Percentiles rank a stretch among this genome's conserved stretches.
Evolutionary conservation across 2,888 invertebrate genomes (phyloP).

Genomic region (Therioaphis trifolii): DNA sequence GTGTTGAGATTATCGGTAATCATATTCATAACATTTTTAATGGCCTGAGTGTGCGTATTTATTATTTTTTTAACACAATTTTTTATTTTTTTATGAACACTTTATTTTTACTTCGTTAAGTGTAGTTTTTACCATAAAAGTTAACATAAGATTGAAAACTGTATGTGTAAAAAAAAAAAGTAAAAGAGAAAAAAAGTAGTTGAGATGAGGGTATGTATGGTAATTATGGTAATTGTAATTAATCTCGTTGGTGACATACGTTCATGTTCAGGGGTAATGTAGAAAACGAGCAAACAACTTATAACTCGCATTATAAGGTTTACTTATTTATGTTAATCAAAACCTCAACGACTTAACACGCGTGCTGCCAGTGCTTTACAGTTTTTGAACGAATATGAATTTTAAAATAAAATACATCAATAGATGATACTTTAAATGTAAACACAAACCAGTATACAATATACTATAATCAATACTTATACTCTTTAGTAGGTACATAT

Average conservation of each 20-base stretch:
- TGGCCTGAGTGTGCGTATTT: background rate
- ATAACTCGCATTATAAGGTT: background rate
- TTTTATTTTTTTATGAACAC: background rate
- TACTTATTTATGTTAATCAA: background rate
- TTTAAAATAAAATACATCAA: background rate
- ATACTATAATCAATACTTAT: background rate
- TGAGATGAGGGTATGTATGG: too few relatives aligned
- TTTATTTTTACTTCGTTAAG: slow-evolving; percentile 1
- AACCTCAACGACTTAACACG: background rate
- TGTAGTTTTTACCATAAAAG: background rate
- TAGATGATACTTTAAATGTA: too few relatives aligned
- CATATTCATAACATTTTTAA: background rate
- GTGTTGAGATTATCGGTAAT: background rate
- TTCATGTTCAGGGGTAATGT: background rate
- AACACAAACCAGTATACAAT: background rate
- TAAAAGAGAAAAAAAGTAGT: too few relatives aligned
- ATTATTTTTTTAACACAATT: background rate
- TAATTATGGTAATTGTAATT: slow-evolving; percentile 17
- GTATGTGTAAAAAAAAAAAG: background rate
- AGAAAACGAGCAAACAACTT: background rate
- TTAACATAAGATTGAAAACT: slow-evolving; percentile 4
- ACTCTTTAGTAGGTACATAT: too few relatives aligned
- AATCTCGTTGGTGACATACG: background rate
- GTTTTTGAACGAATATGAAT: too few relatives aligned
- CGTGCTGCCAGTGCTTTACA: too few relatives aligned